phyloP scores from a whole-genome alignment of 2,113 vertebrate species.

The Gila orcuttii region DNA sequence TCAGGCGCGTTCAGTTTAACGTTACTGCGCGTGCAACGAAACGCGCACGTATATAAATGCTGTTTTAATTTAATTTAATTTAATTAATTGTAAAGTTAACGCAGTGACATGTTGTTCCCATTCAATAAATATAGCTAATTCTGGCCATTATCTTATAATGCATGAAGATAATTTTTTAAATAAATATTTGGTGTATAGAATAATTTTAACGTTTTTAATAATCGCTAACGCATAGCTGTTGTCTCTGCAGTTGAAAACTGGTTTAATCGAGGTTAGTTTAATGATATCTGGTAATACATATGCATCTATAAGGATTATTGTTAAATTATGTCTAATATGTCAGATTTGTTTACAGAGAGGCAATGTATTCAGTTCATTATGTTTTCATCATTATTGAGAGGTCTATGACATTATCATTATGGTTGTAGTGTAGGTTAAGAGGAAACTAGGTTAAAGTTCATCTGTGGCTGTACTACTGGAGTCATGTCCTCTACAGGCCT shows the following conservation, averaged over 20 bases:
- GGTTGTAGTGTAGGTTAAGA: conserved; percentile 34
- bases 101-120: background rate
- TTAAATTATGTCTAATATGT: background rate
- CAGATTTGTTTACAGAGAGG: background rate
- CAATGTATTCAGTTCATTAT: background rate
- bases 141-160: background rate
- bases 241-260: background rate
- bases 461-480: background rate
- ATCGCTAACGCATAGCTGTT: background rate
- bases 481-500: background rate
- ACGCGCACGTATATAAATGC: background rate
- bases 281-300: background rate
- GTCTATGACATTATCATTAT: background rate
- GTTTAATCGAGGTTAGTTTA: background rate
- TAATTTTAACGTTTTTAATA: background rate
- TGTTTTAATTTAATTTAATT: background rate
- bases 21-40: background rate
- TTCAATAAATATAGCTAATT: background rate
- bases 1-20: background rate
- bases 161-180: background rate
- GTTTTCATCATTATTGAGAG: background rate
- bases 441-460: conserved; percentile 76
- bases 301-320: too few relatives aligned
- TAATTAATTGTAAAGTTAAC: too few relatives aligned
- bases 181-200: too few relatives aligned